These are phyloP conservation scores for Clivina fossor DNA, from an alignment of 2,888 invertebrate species.

Conservation along the genomic window DNA sequence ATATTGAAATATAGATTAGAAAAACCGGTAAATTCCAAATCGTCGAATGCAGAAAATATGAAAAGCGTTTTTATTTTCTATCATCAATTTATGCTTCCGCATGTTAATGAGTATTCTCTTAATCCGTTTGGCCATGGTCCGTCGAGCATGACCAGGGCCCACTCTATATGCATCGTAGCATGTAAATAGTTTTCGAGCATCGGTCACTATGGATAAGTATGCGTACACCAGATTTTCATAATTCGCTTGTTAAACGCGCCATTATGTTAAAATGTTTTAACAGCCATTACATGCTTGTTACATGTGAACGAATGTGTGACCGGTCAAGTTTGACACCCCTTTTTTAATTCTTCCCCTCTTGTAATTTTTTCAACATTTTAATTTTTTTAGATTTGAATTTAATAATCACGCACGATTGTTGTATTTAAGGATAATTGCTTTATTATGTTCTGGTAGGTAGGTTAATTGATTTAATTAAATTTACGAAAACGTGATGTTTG, in stretches of 20 bases:
- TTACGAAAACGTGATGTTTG: not conserved
- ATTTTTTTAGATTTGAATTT: too few species aligned
- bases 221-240: slow-evolving; percentile 30
- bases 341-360: too few species aligned
- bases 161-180: slow-evolving; percentile 39
- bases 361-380: too few species aligned
- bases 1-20: too few species aligned
- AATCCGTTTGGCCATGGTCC: slow-evolving; percentile 39
- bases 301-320: slow-evolving; percentile 30
- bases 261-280: slow-evolving; percentile 33
- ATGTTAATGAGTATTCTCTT: slow-evolving; percentile 30
- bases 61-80: not conserved
- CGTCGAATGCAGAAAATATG: not conserved
- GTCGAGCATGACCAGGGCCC: slow-evolving; percentile 42
- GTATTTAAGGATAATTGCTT: not conserved
- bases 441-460: not conserved
- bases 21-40: too few species aligned
- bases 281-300: slow-evolving; percentile 33
- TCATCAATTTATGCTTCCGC: slow-evolving; percentile 31
- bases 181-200: slow-evolving; percentile 40
- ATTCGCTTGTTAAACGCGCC: slow-evolving; percentile 30
- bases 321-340: too few species aligned
- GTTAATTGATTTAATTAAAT: not conserved
- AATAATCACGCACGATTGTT: not conserved
- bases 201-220: too few species aligned